These are phyloP conservation scores for Carpatolechia fugitivella DNA, from an alignment of 2,888 invertebrate genomes.

Conservation along the genomic window DNA sequence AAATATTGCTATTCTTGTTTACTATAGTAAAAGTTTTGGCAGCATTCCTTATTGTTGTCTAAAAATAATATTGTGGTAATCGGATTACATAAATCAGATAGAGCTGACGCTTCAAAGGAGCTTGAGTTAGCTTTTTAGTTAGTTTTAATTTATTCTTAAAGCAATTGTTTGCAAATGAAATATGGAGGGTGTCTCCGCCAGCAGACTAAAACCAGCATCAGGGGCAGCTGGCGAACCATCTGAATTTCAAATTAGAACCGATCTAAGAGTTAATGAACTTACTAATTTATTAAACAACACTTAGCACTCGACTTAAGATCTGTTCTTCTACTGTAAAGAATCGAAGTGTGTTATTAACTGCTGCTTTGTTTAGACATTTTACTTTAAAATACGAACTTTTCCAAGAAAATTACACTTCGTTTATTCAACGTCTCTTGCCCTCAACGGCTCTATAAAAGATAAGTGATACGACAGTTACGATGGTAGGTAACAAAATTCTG, in stretches of 20 bases:
- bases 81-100: neutral
- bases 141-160: constrained; percentile 28
- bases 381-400: too few relatives aligned
- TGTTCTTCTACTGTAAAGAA: neutral
- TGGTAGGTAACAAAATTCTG: neutral
- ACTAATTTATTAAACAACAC: constrained; percentile 24
- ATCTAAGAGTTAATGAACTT: constrained; percentile 33
- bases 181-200: constrained; percentile 26
- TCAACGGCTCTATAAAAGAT: too few relatives aligned
- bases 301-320: neutral
- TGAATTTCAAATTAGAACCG: constrained; percentile 43
- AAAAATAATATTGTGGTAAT: neutral
- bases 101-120: neutral
- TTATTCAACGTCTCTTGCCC: too few relatives aligned
- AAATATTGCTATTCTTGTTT: neutral
- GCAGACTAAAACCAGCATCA: constrained; percentile 14
- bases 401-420: too few relatives aligned
- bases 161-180: constrained; percentile 35
- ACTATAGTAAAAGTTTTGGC: neutral
- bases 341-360: neutral
- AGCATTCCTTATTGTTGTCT: neutral
- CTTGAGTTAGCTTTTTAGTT: neutral
- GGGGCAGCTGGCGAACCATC: constrained; percentile 34
- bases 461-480: neutral
- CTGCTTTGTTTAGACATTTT: neutral